Evolutionary conservation across 2,797 vertebrate genomes (phyloP).

Genomic region (Tangara arthus): DNA sequence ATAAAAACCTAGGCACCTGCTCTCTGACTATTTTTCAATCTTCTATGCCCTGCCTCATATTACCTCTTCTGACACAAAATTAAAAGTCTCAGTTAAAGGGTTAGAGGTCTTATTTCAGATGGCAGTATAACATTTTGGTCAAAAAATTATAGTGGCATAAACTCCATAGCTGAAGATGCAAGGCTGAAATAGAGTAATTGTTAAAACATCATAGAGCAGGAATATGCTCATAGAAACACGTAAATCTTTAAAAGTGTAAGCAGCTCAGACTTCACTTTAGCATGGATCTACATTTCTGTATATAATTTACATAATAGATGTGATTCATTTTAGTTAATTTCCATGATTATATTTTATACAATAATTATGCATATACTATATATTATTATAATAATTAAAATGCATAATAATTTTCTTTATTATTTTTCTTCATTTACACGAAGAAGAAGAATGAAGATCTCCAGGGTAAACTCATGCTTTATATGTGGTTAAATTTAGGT

Average conservation of each 20-base stretch:
- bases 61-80: not conserved
- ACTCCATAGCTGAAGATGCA: not conserved
- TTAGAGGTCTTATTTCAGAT: not conserved
- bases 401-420: not conserved
- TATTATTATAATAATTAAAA: not conserved
- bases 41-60: not conserved
- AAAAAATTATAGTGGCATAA: not conserved
- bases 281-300: not conserved
- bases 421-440: not conserved
- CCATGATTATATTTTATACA: not conserved
- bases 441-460: not conserved
- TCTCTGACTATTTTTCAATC: not conserved
- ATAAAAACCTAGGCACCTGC: not conserved
- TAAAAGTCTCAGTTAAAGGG: not conserved
- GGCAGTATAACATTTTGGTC: not conserved
- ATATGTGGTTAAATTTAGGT: not conserved
- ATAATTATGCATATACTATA: not conserved
- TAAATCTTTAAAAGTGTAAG: not conserved
- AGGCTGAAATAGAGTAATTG: not conserved
- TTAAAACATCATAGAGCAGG: not conserved
- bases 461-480: rapidly evolving
- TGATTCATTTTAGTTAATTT: not conserved
- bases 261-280: not conserved
- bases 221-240: not conserved
- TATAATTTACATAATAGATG: not conserved